Evolutionary conservation across 1,140 invertebrate species (phyloP).

Genomic region (Colletes gigas): DNA sequence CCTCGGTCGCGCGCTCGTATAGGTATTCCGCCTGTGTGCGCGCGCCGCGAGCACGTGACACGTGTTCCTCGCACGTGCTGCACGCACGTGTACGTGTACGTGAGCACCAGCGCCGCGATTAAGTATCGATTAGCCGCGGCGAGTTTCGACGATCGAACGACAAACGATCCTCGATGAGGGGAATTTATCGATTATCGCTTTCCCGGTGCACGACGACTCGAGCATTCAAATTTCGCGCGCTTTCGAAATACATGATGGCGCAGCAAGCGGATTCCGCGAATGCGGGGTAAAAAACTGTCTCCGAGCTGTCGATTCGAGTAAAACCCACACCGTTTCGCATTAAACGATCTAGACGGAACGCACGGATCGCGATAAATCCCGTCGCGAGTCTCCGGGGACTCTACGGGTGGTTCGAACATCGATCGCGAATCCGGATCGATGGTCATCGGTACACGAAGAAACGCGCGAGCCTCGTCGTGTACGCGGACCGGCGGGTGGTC

Average conservation of each 20-base stretch:
- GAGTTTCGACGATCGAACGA: constrained; percentile 24
- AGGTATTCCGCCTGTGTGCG: constrained; percentile 23
- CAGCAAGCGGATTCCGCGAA: not conserved
- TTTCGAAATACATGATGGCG: no score
- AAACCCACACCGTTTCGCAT: constrained; percentile 12
- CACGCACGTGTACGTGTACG: constrained; percentile 45
- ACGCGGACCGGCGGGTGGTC: constrained; percentile 50
- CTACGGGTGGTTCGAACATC: constrained; percentile 28
- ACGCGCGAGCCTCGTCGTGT: constrained; percentile 35
- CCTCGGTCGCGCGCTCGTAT: not conserved
- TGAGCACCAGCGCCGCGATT: constrained; percentile 33
- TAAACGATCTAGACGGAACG: constrained; percentile 34
- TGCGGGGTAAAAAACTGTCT: not conserved
- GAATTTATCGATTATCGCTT: no score
- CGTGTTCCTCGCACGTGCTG: constrained; percentile 48
- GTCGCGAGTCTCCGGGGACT: constrained; percentile 15
- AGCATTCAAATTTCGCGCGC: not conserved
- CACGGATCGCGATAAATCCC: constrained; percentile 39
- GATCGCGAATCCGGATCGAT: constrained; percentile 49
- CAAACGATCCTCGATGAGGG: not conserved
- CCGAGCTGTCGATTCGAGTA: not conserved
- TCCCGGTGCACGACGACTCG: no score
- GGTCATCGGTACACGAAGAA: constrained; percentile 45
- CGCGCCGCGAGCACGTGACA: constrained; percentile 17
- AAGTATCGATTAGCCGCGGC: constrained; percentile 36